Percentiles rank a stretch among this genome's conserved stretches.
Conservation (phyloP, 1,140 invertebrate genomes). For the Dreissena polymorpha region DNA sequence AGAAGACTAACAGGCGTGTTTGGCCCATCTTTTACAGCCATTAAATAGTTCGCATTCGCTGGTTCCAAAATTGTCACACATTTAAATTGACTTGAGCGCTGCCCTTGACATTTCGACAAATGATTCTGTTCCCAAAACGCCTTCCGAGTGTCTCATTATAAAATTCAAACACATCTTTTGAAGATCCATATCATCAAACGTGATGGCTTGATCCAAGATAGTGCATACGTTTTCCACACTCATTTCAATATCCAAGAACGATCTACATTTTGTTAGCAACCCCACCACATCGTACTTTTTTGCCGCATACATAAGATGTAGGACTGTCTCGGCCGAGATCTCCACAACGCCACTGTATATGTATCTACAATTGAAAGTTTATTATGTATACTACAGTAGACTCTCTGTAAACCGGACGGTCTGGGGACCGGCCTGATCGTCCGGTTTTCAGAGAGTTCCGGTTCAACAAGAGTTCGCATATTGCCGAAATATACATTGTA, state of each 20-base stretch:
- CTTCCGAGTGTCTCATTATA: constrained; percentile 17
- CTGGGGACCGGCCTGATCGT: too few species aligned
- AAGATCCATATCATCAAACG: constrained; percentile 53
- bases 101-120: constrained; percentile 30
- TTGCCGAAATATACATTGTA: too few species aligned
- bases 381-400: too few species aligned
- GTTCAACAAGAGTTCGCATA: too few species aligned
- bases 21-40: constrained; percentile 23
- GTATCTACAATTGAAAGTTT: too few species aligned
- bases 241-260: too few species aligned
- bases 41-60: constrained; percentile 16
- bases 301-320: constrained; percentile 90
- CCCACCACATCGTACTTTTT: constrained; percentile 91
- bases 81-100: constrained; percentile 12
- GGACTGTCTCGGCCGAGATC: constrained; percentile 88
- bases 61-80: background rate
- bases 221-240: too few species aligned
- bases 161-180: constrained; percentile 40
- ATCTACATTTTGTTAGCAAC: too few species aligned
- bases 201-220: too few species aligned
- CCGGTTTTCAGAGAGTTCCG: too few species aligned
- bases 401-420: too few species aligned
- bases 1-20: background rate
- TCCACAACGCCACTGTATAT: constrained; percentile 50
- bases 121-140: too few species aligned